Conservation (phyloP, 2,797 vertebrate species). For the Ptychobarbus kaznakovi region DNA sequence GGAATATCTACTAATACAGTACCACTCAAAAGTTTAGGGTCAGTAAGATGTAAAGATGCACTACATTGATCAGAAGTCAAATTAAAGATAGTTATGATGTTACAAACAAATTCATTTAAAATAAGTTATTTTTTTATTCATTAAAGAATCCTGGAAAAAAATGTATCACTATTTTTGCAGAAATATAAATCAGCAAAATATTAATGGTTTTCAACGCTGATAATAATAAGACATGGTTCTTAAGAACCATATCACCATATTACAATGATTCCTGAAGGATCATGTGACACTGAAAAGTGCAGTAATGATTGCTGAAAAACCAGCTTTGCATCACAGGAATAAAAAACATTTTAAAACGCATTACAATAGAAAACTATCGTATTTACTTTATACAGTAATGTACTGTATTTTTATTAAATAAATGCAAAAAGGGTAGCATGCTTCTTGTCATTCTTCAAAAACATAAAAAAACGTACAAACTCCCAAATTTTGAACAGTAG, state of each 20-base stretch:
- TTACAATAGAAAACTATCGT: too few relatives aligned
- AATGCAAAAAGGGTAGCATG: too few relatives aligned
- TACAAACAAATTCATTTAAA: neutral
- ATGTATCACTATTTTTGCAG: neutral
- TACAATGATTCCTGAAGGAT: neutral
- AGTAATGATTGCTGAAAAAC: too few relatives aligned
- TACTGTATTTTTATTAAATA: too few relatives aligned
- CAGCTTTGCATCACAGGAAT: too few relatives aligned
- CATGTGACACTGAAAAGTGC: neutral
- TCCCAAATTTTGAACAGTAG: neutral
- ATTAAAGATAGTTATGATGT: neutral
- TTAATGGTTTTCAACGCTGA: neutral
- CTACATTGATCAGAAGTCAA: neutral
- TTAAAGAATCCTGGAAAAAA: neutral
- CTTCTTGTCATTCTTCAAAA: neutral
- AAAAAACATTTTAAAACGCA: too few relatives aligned
- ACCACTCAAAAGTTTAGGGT: neutral
- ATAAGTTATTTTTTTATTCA: neutral
- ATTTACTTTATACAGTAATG: too few relatives aligned
- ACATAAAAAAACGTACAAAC: neutral
- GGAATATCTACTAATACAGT: neutral
- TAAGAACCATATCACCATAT: neutral
- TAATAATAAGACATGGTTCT: neutral
- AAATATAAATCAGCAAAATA: neutral
- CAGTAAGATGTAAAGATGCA: neutral